Base-by-base conservation (phyloP, 1,140 invertebrate species). In the Leptinotarsa defecta region DNA sequence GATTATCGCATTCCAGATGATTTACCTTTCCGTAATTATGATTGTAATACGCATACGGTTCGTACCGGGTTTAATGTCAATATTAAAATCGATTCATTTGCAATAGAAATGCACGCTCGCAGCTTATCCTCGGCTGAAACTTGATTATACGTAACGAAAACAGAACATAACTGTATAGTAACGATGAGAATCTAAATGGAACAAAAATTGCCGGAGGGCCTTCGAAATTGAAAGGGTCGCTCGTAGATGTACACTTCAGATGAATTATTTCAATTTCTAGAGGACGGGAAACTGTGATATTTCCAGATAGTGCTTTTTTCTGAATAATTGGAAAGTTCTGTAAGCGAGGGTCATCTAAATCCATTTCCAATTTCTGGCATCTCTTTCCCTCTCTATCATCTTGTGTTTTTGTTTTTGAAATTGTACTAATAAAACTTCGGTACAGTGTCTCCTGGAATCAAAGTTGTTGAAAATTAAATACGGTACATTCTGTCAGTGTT, bases 21-120 rank as follows among this genome's bases (percentile, higher is more conserved):
- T 57, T 19, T 57, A 57, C 6, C 52, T 57, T 19, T 57, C 52
- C 52, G 52, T 57, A 57, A 57, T 57, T 57, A 57, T 57, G n/a
- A 57, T 57, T 57, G 52, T 57, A 57, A 57, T 57, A 57, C n/a
- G 52, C 52, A 57, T 57, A 57, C 52, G 52, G 52, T 57, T 17
- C n/a, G 15, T 57, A 57, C n/a, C 52, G 52, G 52, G 13, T 15
- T 57, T 57, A 57, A 57, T 57, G 52, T 57, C 52, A 57, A 57
- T 57, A 57, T 17, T 57, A 57, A 15, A 57, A 57, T 57, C 52
- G 17, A 57, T 57, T 57, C 52, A 57, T 57, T 57, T 57, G 52
- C n/a, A 19, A 57, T 15, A 57, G 52, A 19, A 57, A 19, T 57
- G 52, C 52, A 57, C 52, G 52, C 52, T 57, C n/a, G n/a, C 52